Conservation (phyloP, 2,113 vertebrate species). For the Petromus typicus region DNA sequence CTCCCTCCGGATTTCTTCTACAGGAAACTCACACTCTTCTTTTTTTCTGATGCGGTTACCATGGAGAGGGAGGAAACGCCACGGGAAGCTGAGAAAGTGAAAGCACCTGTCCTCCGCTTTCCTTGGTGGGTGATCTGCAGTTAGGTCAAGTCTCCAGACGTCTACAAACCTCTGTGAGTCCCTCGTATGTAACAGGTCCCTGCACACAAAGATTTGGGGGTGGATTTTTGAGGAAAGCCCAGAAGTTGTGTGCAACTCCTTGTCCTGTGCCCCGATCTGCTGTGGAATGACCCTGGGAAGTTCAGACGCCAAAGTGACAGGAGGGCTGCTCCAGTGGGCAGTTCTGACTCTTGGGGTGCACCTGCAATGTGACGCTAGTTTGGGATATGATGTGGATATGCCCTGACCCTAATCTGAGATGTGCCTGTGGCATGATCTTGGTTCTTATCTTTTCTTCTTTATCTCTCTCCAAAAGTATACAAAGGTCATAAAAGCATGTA, state of each 20-base stretch:
- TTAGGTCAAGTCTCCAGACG: not conserved
- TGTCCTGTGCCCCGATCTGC: not conserved
- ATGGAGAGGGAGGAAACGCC: no score
- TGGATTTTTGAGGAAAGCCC: not conserved
- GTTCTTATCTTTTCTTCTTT: not conserved
- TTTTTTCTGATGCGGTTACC: not conserved
- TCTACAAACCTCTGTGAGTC: not conserved
- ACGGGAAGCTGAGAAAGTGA: not conserved
- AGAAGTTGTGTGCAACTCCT: not conserved
- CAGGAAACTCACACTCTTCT: not conserved
- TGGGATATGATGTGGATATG: no score
- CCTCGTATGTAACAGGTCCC: not conserved
- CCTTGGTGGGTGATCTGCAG: not conserved
- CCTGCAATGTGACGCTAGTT: not conserved
- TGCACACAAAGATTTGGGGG: not conserved
- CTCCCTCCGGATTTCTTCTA: not conserved
- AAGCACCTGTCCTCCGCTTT: not conserved
- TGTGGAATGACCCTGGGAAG: not conserved
- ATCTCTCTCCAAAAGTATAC: not conserved
- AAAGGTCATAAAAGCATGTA: not conserved
- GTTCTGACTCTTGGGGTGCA: not conserved
- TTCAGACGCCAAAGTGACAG: not conserved
- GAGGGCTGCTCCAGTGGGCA: not conserved
- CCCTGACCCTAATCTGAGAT: not conserved
- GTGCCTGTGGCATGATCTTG: not conserved